Percentiles rank a stretch among this genome's conserved stretches.
phyloP scores from a whole-genome alignment of 2,797 vertebrate species.

The Uromys caudimaculatus region DNA sequence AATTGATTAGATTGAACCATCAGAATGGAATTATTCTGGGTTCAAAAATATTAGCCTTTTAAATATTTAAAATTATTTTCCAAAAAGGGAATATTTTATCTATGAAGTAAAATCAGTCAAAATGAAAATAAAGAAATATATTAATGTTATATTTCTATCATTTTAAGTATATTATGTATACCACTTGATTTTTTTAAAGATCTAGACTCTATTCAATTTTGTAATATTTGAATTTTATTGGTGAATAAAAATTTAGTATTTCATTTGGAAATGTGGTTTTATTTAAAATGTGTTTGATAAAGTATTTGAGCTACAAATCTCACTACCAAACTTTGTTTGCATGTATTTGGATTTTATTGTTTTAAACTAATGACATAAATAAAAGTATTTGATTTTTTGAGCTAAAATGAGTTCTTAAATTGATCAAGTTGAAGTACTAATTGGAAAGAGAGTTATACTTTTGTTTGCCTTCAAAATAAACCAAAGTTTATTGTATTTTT shows the following conservation, averaged over 20 bases:
- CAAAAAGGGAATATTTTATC: not conserved
- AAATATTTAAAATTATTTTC: not conserved
- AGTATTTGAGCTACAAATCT: not conserved
- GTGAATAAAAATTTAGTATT: not conserved
- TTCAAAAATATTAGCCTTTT: slow-evolving; percentile 33
- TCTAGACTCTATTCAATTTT: not conserved
- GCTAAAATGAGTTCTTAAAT: not conserved
- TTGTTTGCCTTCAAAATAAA: not conserved
- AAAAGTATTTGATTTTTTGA: not conserved
- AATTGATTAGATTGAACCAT: not conserved
- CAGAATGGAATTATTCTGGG: not conserved
- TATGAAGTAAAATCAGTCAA: not conserved
- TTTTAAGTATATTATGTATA: not conserved
- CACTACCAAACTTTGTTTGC: not conserved
- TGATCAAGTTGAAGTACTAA: not conserved
- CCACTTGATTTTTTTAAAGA: not conserved
- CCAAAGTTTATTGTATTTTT: not conserved
- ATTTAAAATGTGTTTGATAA: not conserved
- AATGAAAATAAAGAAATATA: not conserved
- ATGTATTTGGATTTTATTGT: not conserved
- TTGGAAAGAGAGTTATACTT: not conserved
- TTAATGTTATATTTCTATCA: not conserved
- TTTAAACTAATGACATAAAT: slow-evolving; percentile 41
- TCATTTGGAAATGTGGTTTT: slow-evolving; percentile 15
- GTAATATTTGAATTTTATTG: slow-evolving; percentile 42